Base-by-base conservation (phyloP, 1,140 invertebrate genomes). In the Ips typographus region DNA sequence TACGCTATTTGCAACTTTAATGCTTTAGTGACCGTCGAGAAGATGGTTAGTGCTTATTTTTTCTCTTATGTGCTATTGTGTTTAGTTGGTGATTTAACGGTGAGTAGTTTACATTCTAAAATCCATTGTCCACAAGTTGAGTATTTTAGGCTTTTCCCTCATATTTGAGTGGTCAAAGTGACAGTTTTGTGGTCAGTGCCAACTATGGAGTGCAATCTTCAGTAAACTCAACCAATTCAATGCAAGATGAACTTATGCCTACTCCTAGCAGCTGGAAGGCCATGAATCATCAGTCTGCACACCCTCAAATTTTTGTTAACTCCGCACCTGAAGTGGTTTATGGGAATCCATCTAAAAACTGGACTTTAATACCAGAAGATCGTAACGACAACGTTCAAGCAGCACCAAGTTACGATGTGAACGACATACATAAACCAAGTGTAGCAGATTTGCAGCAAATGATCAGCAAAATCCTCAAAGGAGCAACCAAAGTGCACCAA, bases 401-500 rank as follows among this genome's bases (percentile, higher is more conserved):
- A 41, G 53, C 53, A 36, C 39, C 53, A 7, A 56, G 7, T n/a
- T 40, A 59, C 42, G 40, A 61, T 37, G 59, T 44, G 43, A 64
- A 53, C 7, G 65, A 68, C 8, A 44, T 38, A 2, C 43, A 68
- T 7, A 68, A 62, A 36, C 66, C 66, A n/a, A 62, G 43, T 40
- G 53, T 70, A 1, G 2, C 4, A 49, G 68, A 70, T n/a, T 22
- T 70, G 4, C 59, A 70, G 41, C 3, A 40, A 2, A 57, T 70
- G n/a, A 64, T 70, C 8, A 59, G 49, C 5, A 70, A 64, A 37
- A 42, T 70, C 22, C 57, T 64, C 2, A 56, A 49, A 36, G 53
- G 60, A 7, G 22, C 37, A 8, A 58, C 72, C 2, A 73, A 71
- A 61, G 56, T 73, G 1, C 51, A 71, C 36, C 72, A 71, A 62